phyloP scores from a whole-genome alignment of 2,113 vertebrate genomes.

The Dromas ardeola region DNA sequence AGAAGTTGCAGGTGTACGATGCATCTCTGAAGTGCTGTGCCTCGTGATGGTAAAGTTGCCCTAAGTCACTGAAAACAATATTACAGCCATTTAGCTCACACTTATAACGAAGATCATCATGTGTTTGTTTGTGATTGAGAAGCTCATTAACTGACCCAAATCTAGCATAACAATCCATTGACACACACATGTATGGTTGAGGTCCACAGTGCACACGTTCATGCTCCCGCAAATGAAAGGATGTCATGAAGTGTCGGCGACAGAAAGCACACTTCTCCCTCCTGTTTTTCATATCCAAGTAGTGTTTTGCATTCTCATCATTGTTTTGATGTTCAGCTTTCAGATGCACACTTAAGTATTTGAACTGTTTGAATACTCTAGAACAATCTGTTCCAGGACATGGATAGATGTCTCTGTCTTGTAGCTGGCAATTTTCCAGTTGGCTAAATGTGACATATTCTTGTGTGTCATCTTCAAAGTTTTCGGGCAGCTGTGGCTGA shows the following conservation, averaged over 20 bases:
- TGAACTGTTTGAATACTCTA: conserved; percentile 92
- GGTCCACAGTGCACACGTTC: conserved; percentile 86
- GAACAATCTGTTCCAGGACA: conserved; percentile 92
- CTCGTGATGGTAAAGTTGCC: conserved; percentile 95
- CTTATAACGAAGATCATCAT: conserved; percentile 88
- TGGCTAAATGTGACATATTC: conserved; percentile 90
- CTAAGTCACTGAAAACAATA: conserved; percentile 90
- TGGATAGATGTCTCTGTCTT: conserved; percentile 91
- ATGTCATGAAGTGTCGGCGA: conserved; percentile 89
- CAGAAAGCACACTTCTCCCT: conserved; percentile 94
- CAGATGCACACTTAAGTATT: conserved; percentile 92
- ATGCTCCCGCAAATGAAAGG: conserved; percentile 90
- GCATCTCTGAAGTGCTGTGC: conserved; percentile 97
- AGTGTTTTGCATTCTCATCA: conserved; percentile 91
- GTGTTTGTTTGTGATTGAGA: conserved; percentile 89
- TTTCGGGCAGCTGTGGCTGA: conserved; percentile 65
- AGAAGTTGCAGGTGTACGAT: conserved; percentile 86
- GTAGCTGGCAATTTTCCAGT: conserved; percentile 84
- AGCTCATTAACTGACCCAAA: conserved; percentile 90
- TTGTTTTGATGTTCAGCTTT: conserved; percentile 90
- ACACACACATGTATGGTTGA: conserved; percentile 87
- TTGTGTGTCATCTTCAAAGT: conserved; percentile 79
- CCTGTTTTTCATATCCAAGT: conserved; percentile 90
- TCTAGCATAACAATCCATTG: conserved; percentile 85
- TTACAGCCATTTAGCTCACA: conserved; percentile 93